A percentile compares a stretch with the other conserved stretches of the same genome.
These are phyloP conservation scores for Unio delphinus DNA, from an alignment of 2,888 invertebrate genomes.

Conservation along the genomic window DNA sequence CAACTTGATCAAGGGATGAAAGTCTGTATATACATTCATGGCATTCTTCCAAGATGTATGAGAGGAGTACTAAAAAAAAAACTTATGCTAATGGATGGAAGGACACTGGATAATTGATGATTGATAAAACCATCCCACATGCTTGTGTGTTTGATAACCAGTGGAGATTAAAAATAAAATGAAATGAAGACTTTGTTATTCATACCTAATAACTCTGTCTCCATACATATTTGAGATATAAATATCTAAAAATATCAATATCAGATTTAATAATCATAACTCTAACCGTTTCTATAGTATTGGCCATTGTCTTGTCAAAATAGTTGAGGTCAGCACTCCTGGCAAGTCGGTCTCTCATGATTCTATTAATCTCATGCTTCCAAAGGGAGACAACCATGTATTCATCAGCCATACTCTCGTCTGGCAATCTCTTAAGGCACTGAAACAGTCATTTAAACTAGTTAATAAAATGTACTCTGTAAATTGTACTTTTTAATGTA, in stretches of 20 bases:
- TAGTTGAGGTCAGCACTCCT: constrained; percentile 66
- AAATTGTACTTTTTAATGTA: no score
- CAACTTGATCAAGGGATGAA: no score
- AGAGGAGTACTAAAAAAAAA: no score
- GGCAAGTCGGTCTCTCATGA: constrained; percentile 65
- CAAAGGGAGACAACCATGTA: constrained; percentile 67
- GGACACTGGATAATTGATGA: neutral
- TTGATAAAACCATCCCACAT: neutral
- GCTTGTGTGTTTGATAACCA: neutral
- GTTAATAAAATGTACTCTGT: no score
- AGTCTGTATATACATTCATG: no score
- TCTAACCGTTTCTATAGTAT: constrained; percentile 41
- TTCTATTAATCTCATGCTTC: constrained; percentile 68
- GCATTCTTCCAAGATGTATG: no score
- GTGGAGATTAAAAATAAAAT: neutral
- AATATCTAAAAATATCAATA: neutral
- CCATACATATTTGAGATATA: neutral
- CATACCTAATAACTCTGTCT: no score
- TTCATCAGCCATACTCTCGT: constrained; percentile 69
- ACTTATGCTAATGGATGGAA: no score
- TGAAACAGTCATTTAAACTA: constrained; percentile 18
- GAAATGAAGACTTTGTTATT: neutral
- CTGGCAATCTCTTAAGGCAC: constrained; percentile 66
- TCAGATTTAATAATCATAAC: neutral
- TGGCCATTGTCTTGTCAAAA: constrained; percentile 66